Base-by-base conservation (phyloP, 2,888 invertebrate species). In the Parnassius glacialis region DNA sequence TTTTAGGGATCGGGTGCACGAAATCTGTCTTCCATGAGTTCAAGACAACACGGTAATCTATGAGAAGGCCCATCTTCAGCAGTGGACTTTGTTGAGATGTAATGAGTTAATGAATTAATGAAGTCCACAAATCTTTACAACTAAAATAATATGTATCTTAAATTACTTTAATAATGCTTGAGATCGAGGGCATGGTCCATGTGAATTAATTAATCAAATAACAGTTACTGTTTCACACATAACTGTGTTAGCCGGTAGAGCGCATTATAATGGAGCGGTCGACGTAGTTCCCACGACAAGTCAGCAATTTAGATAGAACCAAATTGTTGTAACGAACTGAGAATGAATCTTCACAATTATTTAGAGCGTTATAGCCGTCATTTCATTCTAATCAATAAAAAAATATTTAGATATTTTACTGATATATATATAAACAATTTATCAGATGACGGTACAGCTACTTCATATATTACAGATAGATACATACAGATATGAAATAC, bases 221-320 rank as follows among this genome's bases (percentile, higher is more conserved):
- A 66, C 64, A 59, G 66, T 65, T 64, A 63, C 54, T 43, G 52
- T 58, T 52, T 68, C 69, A 67, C 64, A 66, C 70, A 72, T 74
- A 72, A 62, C 52, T 44, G 64, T 66, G 66, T 58, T 59, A 65
- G 71, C 69, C 71, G 65, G 68, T 68, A 65, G 61, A 52, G 61
- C 41, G 54, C 42, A 47, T 59, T 64, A 66, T 74, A 74, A 79
- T 76, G 72, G 72, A 70, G 69, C 70, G 70, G 57, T 54, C 64
- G 68, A 60, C 65, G 69, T 64, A 58, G 65, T 76, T 81, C 80
- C 75, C 81, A 81, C 78, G 74, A 63, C 59, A 41, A 68, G 61
- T 68, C 68, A 61, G 71, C 74, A 69, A 78, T 80, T 77, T 75
- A 76, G 74, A 75, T 74, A 69, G 66, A 44, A 55, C 13, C 13